phyloP scores from a whole-genome alignment of 2,888 invertebrate species.

The Caenorhabditis sinica region DNA sequence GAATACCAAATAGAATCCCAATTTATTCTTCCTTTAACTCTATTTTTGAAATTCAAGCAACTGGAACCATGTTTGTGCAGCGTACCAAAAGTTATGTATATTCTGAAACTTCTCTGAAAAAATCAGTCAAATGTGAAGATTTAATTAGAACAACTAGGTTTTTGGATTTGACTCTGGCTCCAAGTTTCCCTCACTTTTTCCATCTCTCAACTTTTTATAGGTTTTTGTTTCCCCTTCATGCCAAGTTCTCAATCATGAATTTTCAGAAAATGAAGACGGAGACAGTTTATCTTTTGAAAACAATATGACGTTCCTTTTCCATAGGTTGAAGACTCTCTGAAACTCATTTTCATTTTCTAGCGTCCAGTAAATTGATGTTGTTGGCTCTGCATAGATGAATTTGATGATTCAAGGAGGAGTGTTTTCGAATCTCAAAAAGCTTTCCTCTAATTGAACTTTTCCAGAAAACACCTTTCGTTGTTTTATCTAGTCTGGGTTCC shows the following conservation, averaged over 20 bases:
- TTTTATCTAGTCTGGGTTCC: too few species aligned
- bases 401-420: slow-evolving; percentile 8
- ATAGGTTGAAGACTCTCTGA: neutral
- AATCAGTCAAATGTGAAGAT: slow-evolving; percentile 35
- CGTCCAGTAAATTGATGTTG: slow-evolving; percentile 12
- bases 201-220: slow-evolving; percentile 3
- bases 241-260: too few species aligned
- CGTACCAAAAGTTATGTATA: neutral
- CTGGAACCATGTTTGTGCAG: neutral
- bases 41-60: neutral
- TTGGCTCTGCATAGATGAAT: neutral
- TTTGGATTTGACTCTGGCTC: neutral
- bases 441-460: slow-evolving; percentile 15
- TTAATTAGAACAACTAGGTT: slow-evolving; percentile 11
- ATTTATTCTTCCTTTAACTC: too few species aligned
- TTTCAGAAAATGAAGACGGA: too few species aligned
- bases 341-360: slow-evolving; percentile 1
- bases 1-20: neutral
- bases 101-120: slow-evolving; percentile 1
- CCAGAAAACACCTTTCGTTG: neutral
- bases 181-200: neutral
- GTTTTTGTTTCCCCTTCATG: neutral
- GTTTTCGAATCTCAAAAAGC: slow-evolving; percentile 3
- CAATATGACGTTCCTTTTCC: slow-evolving; percentile 11
- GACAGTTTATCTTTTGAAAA: neutral